Conservation (phyloP, 2,888 invertebrate genomes). For the Meliscaeva auricollis region DNA sequence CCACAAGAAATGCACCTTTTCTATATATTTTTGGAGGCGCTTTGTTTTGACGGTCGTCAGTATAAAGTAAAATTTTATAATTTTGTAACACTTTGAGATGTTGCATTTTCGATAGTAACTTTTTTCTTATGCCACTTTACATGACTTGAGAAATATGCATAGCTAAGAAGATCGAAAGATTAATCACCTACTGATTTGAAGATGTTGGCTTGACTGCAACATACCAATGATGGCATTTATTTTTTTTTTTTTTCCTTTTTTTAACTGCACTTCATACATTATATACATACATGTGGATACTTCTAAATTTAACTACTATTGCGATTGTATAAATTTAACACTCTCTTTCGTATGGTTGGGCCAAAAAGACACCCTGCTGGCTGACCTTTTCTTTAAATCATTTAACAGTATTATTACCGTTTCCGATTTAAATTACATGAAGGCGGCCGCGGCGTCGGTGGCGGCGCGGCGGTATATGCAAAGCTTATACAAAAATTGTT, state of each 20-base stretch:
- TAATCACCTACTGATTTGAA: slow-evolving; percentile 36
- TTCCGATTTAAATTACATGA: slow-evolving; percentile 41
- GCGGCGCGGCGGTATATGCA: neutral
- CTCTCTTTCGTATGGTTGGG: neutral
- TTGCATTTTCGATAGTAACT: neutral
- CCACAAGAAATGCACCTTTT: too few species aligned
- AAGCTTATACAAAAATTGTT: neutral
- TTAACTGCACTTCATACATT: slow-evolving; percentile 2
- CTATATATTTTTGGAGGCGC: too few species aligned
- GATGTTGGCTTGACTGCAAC: neutral
- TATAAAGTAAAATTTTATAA: neutral
- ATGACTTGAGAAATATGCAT: slow-evolving; percentile 28
- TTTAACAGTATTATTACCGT: slow-evolving; percentile 37
- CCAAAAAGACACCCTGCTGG: slow-evolving; percentile 28
- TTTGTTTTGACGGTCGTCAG: neutral
- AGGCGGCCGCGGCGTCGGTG: too few species aligned
- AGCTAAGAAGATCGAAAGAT: slow-evolving; percentile 29
- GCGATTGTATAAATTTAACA: slow-evolving; percentile 14
- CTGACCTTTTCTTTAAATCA: slow-evolving; percentile 46
- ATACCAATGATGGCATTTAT: slow-evolving; percentile 33
- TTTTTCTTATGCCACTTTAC: slow-evolving; percentile 8
- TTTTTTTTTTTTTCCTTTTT: neutral
- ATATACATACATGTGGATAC: neutral
- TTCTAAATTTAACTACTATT: slow-evolving; percentile 6
- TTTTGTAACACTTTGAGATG: slow-evolving; percentile 12